Conservation (phyloP, 2,113 vertebrate genomes). For the Megaceryle torquata region DNA sequence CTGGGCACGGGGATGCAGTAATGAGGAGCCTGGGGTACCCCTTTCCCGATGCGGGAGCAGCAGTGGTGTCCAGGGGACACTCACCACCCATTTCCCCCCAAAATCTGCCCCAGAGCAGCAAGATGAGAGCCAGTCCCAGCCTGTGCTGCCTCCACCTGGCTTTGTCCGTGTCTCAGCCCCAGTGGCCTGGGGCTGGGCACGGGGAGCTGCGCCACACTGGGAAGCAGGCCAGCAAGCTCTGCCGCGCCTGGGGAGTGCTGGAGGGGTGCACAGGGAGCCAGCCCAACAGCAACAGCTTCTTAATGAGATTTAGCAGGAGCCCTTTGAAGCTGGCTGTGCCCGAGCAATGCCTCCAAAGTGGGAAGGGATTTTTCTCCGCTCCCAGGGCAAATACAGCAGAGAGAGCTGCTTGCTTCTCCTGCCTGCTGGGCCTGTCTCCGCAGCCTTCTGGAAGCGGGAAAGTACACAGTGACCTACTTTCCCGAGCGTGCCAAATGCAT, state of each 20-base stretch:
- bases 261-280: background rate
- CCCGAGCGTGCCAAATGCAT: background rate
- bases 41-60: background rate
- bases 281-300: background rate
- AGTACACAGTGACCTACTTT: conserved; percentile 64
- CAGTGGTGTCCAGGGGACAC: background rate
- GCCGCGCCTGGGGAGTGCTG: background rate
- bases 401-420: background rate
- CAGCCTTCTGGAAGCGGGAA: background rate
- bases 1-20: fast-evolving
- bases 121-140: background rate
- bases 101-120: background rate
- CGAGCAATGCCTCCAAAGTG: background rate
- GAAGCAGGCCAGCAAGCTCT: background rate
- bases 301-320: background rate
- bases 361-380: background rate
- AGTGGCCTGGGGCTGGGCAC: fast-evolving
- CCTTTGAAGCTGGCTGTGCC: background rate
- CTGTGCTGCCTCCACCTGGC: background rate
- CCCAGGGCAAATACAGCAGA: background rate
- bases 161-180: background rate
- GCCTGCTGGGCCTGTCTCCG: background rate
- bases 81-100: background rate
- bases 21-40: background rate
- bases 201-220: fast-evolving